Evolutionary conservation across 1,140 invertebrate genomes (phyloP).

Genomic region (Bombus superbus): DNA sequence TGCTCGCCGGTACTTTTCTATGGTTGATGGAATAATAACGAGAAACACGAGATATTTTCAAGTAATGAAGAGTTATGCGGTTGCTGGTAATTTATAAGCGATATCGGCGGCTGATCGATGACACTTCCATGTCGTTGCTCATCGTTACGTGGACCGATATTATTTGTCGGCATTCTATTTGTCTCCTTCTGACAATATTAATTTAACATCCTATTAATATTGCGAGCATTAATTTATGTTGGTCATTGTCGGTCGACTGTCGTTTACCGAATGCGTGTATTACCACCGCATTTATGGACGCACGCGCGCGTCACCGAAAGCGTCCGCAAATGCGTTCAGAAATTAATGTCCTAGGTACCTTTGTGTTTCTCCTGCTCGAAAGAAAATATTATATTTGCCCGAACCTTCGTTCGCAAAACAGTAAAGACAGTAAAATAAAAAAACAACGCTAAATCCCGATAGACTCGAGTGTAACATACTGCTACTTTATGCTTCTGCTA

Average conservation of each 20-base stretch:
- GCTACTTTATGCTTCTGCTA: neutral
- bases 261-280: neutral
- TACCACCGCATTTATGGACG: neutral
- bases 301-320: neutral
- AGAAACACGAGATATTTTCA: neutral
- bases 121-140: constrained; percentile 30
- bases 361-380: neutral
- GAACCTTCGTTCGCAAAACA: neutral
- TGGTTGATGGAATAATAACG: neutral
- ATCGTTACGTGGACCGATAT: constrained; percentile 22
- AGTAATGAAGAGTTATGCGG: constrained; percentile 23
- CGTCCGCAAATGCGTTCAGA: neutral
- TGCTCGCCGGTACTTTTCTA: neutral
- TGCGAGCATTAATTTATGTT: constrained; percentile 26
- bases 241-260: neutral
- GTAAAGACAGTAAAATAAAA: neutral
- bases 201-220: constrained; percentile 47
- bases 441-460: neutral
- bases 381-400: neutral
- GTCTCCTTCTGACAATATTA: constrained; percentile 37
- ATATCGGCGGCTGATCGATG: constrained; percentile 32
- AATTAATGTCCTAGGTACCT: constrained; percentile 7
- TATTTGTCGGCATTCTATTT: constrained; percentile 31
- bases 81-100: constrained; percentile 24
- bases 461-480: too few relatives aligned